phyloP scores from a whole-genome alignment of 2,113 vertebrate species.

The Junco hyemalis region DNA sequence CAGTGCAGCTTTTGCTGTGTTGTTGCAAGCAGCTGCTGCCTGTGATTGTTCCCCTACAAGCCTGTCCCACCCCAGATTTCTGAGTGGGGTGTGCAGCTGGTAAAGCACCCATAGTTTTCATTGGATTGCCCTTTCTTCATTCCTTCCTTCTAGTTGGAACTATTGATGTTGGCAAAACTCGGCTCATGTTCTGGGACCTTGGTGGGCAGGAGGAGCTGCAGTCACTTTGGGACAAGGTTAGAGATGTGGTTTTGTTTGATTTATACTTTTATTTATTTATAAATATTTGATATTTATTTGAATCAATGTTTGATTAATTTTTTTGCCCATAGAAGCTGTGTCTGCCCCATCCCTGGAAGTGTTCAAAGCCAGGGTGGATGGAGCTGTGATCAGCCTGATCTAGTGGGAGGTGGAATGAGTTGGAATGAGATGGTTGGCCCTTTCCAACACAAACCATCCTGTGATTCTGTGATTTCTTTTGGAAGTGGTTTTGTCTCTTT shows the following conservation, averaged over 20 bases:
- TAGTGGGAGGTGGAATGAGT: not conserved
- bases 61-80: not conserved
- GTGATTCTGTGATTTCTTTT: not conserved
- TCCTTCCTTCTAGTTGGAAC: slow-evolving; percentile 83
- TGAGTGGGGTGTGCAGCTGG: not conserved
- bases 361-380: not conserved
- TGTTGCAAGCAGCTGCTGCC: not conserved
- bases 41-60: not conserved
- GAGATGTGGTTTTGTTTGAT: not conserved
- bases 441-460: not conserved
- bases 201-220: slow-evolving; percentile 97
- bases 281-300: too few species aligned
- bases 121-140: not conserved
- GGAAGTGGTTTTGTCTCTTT: not conserved
- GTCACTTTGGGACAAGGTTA: slow-evolving; percentile 97
- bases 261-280: too few species aligned
- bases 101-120: not conserved
- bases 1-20: not conserved
- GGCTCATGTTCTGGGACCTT: slow-evolving; percentile 99
- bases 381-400: not conserved
- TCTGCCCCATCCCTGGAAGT: not conserved
- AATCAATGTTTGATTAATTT: too few species aligned
- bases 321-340: not conserved
- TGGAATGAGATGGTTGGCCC: not conserved
- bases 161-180: slow-evolving; percentile 93